Percentiles rank a stretch among this genome's conserved stretches.
Conservation (phyloP, 2,113 vertebrate species). For the Saccopteryx leptura region DNA sequence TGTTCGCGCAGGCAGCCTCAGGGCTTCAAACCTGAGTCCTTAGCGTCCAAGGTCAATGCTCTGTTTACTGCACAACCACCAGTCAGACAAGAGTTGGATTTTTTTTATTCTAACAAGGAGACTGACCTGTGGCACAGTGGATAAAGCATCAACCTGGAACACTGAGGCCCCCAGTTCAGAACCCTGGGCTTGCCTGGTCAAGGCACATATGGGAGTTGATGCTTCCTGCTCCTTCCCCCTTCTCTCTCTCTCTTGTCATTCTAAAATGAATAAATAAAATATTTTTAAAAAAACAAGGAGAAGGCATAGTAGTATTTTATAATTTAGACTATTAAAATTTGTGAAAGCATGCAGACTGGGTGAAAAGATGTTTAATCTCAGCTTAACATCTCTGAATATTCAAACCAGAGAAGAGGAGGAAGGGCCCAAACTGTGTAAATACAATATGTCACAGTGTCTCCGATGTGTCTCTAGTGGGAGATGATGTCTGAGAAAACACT, state of each 20-base stretch:
- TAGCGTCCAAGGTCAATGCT: too few relatives aligned
- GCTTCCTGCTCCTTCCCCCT: too few relatives aligned
- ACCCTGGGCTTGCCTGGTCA: too few relatives aligned
- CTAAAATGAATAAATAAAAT: too few relatives aligned
- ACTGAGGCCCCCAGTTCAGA: too few relatives aligned
- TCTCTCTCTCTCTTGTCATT: too few relatives aligned
- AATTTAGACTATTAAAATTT: slow-evolving; percentile 51
- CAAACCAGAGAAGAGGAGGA: background rate
- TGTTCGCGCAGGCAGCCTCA: too few relatives aligned
- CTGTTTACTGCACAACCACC: too few relatives aligned
- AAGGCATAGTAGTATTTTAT: slow-evolving; percentile 16
- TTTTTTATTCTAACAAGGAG: slow-evolving; percentile 34
- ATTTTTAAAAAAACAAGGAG: background rate
- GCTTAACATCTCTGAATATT: slow-evolving; percentile 52
- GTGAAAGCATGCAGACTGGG: slow-evolving; percentile 34
- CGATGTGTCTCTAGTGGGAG: background rate
- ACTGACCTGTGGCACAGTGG: background rate
- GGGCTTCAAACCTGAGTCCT: too few relatives aligned
- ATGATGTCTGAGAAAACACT: slow-evolving; percentile 18
- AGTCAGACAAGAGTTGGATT: background rate
- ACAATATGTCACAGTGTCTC: background rate
- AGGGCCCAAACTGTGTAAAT: background rate
- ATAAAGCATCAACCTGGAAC: too few relatives aligned
- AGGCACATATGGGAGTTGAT: too few relatives aligned
- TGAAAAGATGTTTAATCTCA: slow-evolving; percentile 49